phyloP scores from a whole-genome alignment of 2,113 vertebrate species.

The Phalacrocorax pelagicus region DNA sequence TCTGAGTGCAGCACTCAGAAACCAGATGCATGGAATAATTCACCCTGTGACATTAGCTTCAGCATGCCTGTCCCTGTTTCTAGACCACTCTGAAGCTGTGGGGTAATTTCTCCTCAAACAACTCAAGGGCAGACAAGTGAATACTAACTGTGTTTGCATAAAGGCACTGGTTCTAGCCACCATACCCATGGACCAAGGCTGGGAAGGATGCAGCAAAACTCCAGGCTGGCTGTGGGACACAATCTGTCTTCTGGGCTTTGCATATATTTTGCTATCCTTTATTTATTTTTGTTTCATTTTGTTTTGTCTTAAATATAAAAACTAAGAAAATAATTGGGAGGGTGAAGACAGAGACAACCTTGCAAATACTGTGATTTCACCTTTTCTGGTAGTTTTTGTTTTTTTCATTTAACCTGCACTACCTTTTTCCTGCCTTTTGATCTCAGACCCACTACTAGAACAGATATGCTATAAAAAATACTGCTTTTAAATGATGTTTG shows the following conservation, averaged over 20 bases:
- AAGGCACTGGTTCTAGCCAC: not conserved
- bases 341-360: not conserved
- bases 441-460: not conserved
- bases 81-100: not conserved
- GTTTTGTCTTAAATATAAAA: not conserved
- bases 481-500: slow-evolving; percentile 39
- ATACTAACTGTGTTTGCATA: not conserved
- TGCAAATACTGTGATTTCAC: not conserved
- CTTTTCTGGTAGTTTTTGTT: not conserved
- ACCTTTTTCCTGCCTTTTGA: slow-evolving; percentile 6
- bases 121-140: not conserved
- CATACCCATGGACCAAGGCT: not conserved
- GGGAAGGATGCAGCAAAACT: not conserved
- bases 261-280: not conserved
- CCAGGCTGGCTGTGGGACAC: not conserved
- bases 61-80: not conserved
- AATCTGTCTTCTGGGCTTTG: not conserved
- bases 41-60: not conserved
- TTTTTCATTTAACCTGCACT: not conserved
- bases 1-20: not conserved
- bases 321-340: not conserved
- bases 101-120: not conserved
- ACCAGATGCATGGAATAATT: fast-evolving
- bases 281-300: not conserved
- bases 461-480: slow-evolving; percentile 13